Conservation (phyloP, 2,113 vertebrate genomes). For the Chlorocebus sabaeus region DNA sequence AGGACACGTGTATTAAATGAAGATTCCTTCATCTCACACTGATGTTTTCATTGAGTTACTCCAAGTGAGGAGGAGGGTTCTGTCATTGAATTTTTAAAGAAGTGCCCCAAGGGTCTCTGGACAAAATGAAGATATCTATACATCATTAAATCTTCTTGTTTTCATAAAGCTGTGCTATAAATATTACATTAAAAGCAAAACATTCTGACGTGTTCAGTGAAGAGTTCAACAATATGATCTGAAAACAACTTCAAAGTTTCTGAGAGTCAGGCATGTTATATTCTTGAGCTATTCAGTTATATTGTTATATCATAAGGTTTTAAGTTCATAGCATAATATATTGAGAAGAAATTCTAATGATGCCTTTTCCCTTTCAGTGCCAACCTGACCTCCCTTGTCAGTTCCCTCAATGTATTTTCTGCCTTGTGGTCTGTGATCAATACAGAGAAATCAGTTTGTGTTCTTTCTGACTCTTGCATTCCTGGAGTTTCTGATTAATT, state of each 20-base stretch:
- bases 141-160: neutral
- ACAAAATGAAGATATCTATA: neutral
- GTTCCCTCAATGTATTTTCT: constrained; percentile 46
- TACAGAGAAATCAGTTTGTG: constrained; percentile 61
- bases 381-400: constrained; percentile 72
- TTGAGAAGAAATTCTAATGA: constrained; percentile 31
- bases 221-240: neutral
- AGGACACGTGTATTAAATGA: neutral
- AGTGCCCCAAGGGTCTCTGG: neutral
- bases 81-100: neutral
- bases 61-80: too few relatives aligned
- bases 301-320: neutral
- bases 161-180: neutral
- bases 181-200: neutral
- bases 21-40: neutral
- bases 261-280: neutral
- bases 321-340: constrained; percentile 35
- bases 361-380: constrained; percentile 49
- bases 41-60: neutral
- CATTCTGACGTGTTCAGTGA: neutral
- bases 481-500: constrained; percentile 68
- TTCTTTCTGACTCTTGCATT: constrained; percentile 25
- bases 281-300: neutral
- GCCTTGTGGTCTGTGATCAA: constrained; percentile 47
- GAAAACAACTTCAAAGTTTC: neutral